Conservation (phyloP, 2,113 vertebrate species). For the Hippolais icterina region DNA sequence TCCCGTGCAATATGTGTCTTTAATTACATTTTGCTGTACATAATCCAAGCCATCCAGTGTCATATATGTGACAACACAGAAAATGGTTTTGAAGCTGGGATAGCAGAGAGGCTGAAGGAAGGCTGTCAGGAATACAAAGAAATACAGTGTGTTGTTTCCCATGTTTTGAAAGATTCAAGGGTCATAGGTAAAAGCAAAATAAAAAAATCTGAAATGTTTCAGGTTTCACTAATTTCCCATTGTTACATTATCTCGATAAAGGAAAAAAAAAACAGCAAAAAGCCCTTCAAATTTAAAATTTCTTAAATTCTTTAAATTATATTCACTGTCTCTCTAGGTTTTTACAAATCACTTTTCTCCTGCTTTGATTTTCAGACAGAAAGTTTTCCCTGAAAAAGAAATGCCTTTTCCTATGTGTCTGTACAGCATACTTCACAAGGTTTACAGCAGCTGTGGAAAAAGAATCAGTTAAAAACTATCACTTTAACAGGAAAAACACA, state of each 20-base stretch:
- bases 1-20: neutral
- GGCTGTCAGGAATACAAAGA: neutral
- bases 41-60: conserved; percentile 4
- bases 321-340: neutral
- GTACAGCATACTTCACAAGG: neutral
- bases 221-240: neutral
- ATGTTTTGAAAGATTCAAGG: neutral
- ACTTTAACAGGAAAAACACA: neutral
- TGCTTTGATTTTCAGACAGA: neutral
- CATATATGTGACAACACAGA: neutral
- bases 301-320: neutral
- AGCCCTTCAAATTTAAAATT: neutral
- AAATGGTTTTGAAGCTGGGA: neutral
- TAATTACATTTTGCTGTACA: conserved; percentile 44
- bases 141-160: neutral
- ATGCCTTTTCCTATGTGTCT: neutral
- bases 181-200: neutral
- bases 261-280: neutral
- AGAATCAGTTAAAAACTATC: neutral
- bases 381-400: neutral
- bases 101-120: neutral
- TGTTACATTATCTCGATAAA: neutral
- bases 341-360: neutral
- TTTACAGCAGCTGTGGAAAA: neutral
- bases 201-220: neutral